phyloP scores from a whole-genome alignment of 2,113 vertebrate species.

The Spheniscus mendiculus region DNA sequence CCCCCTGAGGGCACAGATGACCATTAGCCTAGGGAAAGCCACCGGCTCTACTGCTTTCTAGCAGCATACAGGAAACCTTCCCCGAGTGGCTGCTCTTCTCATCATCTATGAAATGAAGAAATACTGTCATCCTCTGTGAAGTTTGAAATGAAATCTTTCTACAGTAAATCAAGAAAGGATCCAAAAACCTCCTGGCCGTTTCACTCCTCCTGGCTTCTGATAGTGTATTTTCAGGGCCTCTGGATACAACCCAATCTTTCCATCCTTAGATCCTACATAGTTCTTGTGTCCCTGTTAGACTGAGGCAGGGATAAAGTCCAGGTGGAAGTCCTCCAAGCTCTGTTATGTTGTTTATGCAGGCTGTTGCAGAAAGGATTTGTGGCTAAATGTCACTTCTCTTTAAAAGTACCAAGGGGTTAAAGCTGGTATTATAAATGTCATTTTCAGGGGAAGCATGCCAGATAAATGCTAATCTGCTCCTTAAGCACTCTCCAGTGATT shows the following conservation, averaged over 20 bases:
- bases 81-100: background rate
- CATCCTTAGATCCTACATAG: background rate
- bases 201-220: background rate
- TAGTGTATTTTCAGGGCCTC: background rate
- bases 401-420: slow-evolving; percentile 47
- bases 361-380: background rate
- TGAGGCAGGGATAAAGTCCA: slow-evolving; percentile 2
- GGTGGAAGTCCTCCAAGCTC: slow-evolving; percentile 16
- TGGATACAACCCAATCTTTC: background rate
- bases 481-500: slow-evolving; percentile 34
- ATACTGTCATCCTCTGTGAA: background rate
- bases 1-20: background rate
- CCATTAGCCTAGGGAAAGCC: background rate
- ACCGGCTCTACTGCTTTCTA: background rate
- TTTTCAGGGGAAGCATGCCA: background rate
- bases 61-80: background rate
- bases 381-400: slow-evolving; percentile 27
- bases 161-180: background rate
- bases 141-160: background rate
- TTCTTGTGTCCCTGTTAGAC: background rate
- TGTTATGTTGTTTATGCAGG: background rate
- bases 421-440: slow-evolving; percentile 40
- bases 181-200: background rate
- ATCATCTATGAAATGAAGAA: background rate
- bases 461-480: slow-evolving; percentile 42